Evolutionary conservation across 2,797 vertebrate species (phyloP), one percentile per base, ranked within the genome.

Genomic region (Labeo calbasu): DNA sequence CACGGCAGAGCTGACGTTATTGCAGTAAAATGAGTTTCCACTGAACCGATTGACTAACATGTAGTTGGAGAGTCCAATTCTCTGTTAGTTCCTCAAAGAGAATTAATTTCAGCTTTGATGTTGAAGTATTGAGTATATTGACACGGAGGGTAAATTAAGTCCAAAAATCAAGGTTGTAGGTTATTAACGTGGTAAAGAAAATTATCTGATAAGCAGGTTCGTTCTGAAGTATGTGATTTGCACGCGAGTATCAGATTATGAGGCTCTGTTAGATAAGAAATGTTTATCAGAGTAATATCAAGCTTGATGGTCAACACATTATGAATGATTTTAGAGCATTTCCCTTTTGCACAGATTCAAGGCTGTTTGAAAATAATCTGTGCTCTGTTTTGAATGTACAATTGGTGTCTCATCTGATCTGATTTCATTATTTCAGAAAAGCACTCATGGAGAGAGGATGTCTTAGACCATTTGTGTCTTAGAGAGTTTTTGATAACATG

Each of bases 71-170:
- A 32, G 21, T 53, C 55, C n/a, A 14, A 28, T 50, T 51, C 32
- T 4, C 78, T 55, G 10, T 77, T 82, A 28, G 19, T 66, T 83
- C 23, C 19, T 77, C 15, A 28, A 55, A 82, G 63, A 15, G 21
- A 61, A 53, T 43, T 50, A 5, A 14, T 51, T 63, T 51, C n/a
- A 69, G 68, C 43, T 53, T 79, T 79, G n/a, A 79, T 72, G 19
- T 63, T 14, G 21, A 51, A 71, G n/a, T 48, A 15, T 51, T 69
- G 23, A 50, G 53, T 43, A 50, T 65, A 25, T 51, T 53, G 28
- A 50, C 21, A 11, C 40, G 12, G 1, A 14, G 36, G 43, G 25
- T 40, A 17, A 21, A 68, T 36, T 5, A 59, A 46, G 15, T 51
- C 2, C 59, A 79, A 50, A 68, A 28, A 46, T 11, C 6, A 9